Conservation (phyloP, 2,113 vertebrate genomes). For the Equus quagga region DNA sequence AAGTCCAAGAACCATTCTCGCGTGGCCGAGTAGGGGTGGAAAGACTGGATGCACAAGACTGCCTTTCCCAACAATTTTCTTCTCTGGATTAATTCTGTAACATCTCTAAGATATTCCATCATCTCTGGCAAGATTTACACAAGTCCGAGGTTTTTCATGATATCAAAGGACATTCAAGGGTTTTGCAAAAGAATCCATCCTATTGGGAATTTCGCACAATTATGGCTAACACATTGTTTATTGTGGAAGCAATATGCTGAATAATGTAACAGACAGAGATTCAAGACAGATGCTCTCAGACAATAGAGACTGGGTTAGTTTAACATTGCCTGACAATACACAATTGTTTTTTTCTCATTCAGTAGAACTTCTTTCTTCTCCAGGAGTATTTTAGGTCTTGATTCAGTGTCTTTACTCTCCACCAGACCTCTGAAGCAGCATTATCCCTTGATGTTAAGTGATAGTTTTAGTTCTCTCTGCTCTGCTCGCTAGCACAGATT, state of each 20-base stretch:
- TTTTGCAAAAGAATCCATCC: background rate
- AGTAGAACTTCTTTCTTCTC: background rate
- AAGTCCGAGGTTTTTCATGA: background rate
- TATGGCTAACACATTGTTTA: background rate
- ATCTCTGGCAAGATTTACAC: background rate
- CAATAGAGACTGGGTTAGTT: background rate
- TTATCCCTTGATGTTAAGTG: background rate
- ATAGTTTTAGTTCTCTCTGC: background rate
- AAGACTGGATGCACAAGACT: background rate
- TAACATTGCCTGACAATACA: background rate
- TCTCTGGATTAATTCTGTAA: background rate
- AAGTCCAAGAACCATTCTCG: background rate
- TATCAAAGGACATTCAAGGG: background rate
- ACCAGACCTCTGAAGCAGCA: background rate
- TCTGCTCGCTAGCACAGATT: background rate
- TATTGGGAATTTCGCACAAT: background rate
- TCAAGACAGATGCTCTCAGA: background rate
- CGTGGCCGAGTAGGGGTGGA: background rate
- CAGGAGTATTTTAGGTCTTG: background rate
- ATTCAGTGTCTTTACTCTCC: background rate
- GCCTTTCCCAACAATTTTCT: background rate
- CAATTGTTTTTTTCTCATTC: background rate
- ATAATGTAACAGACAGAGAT: background rate
- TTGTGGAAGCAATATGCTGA: background rate
- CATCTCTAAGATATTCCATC: background rate